Conservation (phyloP, 2,797 vertebrate species). For the Melanotaenia pygmaea region DNA sequence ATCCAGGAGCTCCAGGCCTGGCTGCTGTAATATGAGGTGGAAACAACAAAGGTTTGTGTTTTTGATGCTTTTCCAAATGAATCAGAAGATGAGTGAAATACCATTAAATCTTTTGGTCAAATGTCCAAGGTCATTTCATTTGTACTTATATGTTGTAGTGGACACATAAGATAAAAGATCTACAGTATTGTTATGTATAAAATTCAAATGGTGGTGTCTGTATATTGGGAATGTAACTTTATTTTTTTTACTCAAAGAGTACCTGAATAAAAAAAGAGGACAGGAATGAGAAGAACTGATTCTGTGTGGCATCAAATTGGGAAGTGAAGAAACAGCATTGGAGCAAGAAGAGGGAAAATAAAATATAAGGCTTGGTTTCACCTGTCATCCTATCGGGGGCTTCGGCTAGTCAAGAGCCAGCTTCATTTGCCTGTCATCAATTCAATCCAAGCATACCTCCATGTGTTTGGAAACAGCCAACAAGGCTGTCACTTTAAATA, state of each 20-base stretch:
- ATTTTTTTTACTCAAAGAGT: constrained; percentile 2
- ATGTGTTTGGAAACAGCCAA: constrained; percentile 55
- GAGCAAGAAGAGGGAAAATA: constrained; percentile 23
- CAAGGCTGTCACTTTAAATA: constrained; percentile 80
- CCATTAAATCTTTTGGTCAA: constrained; percentile 39
- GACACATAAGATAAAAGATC: not conserved
- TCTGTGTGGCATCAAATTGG: constrained; percentile 47
- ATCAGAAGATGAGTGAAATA: constrained; percentile 29
- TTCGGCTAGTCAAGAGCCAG: constrained; percentile 48
- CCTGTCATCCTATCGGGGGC: constrained; percentile 73
- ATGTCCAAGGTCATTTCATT: constrained; percentile 58
- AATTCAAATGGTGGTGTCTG: not conserved
- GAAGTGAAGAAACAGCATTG: constrained; percentile 48
- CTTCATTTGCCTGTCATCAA: constrained; percentile 72
- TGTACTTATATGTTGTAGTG: constrained; percentile 38
- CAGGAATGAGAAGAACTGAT: constrained; percentile 1
- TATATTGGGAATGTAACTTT: not conserved
- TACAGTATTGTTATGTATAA: not conserved
- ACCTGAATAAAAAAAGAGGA: not conserved
- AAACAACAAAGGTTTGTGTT: constrained; percentile 8
- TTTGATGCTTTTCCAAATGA: constrained; percentile 30
- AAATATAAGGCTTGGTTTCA: constrained; percentile 51
- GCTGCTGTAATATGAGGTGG: not conserved
- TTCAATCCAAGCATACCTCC: constrained; percentile 68
- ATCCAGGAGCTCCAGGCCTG: not conserved